Conservation (phyloP, 2,888 invertebrate genomes). For the Sympetrum striolatum region DNA sequence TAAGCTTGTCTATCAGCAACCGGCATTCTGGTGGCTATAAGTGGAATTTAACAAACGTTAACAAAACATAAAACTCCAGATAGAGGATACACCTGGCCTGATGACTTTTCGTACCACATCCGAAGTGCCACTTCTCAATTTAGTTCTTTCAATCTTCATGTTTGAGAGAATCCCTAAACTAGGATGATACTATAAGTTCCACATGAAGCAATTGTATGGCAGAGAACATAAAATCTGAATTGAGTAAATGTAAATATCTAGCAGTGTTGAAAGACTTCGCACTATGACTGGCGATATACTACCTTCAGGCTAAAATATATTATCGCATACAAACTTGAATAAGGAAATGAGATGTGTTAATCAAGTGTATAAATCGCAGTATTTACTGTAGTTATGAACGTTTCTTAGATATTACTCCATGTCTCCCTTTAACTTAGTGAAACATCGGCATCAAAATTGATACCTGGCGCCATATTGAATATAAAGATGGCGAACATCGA, state of each 20-base stretch:
- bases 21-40: constrained; percentile 74
- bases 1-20: constrained; percentile 74
- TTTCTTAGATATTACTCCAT: too few species aligned
- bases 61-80: not conserved
- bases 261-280: not conserved
- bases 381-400: too few species aligned
- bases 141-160: constrained; percentile 84
- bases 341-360: too few species aligned
- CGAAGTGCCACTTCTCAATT: constrained; percentile 82
- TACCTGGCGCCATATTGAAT: not conserved
- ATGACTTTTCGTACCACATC: constrained; percentile 69
- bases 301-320: not conserved
- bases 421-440: not conserved
- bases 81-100: not conserved
- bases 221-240: not conserved
- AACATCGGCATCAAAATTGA: not conserved
- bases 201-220: not conserved
- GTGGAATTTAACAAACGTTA: constrained; percentile 1
- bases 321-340: not conserved
- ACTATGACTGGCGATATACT: not conserved
- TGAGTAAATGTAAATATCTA: not conserved
- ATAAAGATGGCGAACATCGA: constrained; percentile 30
- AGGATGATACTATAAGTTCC: not conserved
- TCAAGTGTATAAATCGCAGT: too few species aligned
- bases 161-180: constrained; percentile 45